phyloP scores from a whole-genome alignment of 1,140 invertebrate species.

The Eupeodes corollae region DNA sequence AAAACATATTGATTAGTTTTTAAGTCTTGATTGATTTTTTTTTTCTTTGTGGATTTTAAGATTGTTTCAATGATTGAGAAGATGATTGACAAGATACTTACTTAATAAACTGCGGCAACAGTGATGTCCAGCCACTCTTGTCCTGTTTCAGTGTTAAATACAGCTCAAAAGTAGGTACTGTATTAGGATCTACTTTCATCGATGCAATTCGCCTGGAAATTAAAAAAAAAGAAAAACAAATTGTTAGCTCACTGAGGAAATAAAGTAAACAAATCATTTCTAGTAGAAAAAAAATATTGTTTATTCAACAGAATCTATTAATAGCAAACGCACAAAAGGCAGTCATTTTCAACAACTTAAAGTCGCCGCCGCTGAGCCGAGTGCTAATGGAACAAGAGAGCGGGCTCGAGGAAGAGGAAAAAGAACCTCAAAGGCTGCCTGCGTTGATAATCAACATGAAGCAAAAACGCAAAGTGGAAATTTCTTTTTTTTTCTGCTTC shows the following conservation, averaged over 20 bases:
- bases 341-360: background rate
- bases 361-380: background rate
- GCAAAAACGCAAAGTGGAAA: no score
- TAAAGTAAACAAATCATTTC: background rate
- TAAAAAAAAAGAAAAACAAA: background rate
- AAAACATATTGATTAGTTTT: background rate
- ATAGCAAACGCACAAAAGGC: background rate
- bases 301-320: background rate
- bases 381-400: background rate
- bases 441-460: no score
- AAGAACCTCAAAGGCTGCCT: no score
- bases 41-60: background rate
- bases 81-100: constrained; percentile 41
- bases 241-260: background rate
- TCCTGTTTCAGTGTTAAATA: constrained; percentile 74
- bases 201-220: constrained; percentile 40
- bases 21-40: background rate
- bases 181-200: constrained; percentile 69
- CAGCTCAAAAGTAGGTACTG: constrained; percentile 75
- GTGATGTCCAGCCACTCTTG: constrained; percentile 65
- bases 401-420: no score
- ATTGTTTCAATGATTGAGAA: background rate
- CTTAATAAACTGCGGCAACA: constrained; percentile 76
- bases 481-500: no score
- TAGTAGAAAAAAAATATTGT: background rate